A percentile compares a stretch with the other conserved stretches of the same genome.
These are phyloP conservation scores for Pheucticus melanocephalus DNA, from an alignment of 2,113 vertebrate genomes.

Conservation along the genomic window DNA sequence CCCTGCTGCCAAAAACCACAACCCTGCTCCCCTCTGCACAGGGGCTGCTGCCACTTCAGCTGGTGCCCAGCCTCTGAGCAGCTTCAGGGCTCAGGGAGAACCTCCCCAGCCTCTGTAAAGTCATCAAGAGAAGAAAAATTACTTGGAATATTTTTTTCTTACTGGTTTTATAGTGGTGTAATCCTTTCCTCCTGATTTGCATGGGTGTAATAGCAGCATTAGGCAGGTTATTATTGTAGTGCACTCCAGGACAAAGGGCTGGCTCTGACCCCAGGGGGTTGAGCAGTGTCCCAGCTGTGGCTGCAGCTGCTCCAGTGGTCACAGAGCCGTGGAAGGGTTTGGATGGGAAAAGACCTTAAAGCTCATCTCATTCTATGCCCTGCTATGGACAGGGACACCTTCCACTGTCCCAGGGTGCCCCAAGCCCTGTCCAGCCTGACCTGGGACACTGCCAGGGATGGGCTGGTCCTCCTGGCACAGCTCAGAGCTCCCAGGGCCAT, in stretches of 20 bases:
- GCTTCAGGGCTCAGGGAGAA: background rate
- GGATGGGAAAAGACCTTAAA: background rate
- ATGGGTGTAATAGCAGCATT: accelerated
- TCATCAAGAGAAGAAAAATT: background rate
- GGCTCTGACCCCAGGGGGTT: background rate
- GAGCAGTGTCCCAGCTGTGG: background rate
- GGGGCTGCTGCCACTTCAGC: background rate
- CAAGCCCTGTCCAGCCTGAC: background rate
- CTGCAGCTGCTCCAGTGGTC: background rate
- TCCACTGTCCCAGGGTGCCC: accelerated
- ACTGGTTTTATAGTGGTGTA: background rate
- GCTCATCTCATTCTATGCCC: accelerated
- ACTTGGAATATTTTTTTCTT: background rate
- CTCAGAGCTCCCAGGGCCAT: background rate
- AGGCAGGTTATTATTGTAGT: background rate
- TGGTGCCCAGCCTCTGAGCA: background rate
- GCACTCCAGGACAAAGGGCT: background rate
- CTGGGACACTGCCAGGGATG: background rate
- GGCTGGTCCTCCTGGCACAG: background rate
- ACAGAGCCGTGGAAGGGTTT: background rate
- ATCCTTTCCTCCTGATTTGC: background rate
- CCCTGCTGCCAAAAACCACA: background rate
- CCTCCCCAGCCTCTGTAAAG: background rate
- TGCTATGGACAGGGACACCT: background rate
- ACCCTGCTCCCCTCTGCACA: background rate